Evolutionary conservation across 2,888 invertebrate genomes (phyloP).

Genomic region (Chrysopilus asiliformis): DNA sequence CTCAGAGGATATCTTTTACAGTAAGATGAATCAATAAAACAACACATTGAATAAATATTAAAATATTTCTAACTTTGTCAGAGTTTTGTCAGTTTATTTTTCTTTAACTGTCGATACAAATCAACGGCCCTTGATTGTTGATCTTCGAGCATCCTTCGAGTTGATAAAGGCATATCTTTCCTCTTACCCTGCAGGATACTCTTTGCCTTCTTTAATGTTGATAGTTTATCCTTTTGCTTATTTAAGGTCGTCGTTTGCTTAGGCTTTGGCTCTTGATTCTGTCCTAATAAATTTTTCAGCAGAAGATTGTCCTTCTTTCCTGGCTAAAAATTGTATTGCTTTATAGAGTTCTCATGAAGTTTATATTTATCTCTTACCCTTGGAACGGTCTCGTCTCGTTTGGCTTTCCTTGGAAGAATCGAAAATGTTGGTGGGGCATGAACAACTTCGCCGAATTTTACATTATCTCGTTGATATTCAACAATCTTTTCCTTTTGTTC

Average conservation of each 20-base stretch:
- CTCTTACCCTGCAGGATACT: conserved; percentile 43
- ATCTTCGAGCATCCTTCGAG: conserved; percentile 44
- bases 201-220: conserved; percentile 15
- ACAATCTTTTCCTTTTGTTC: conserved; percentile 19
- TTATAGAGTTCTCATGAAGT: not conserved
- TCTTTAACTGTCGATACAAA: conserved; percentile 45
- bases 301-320: conserved; percentile 47
- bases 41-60: too few species aligned
- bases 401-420: conserved; percentile 39
- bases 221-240: not conserved
- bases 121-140: conserved; percentile 45
- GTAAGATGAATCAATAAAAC: too few species aligned
- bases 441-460: conserved; percentile 61
- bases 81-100: conserved; percentile 19
- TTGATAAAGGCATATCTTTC: conserved; percentile 44
- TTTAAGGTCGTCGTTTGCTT: too few species aligned
- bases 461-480: conserved; percentile 46
- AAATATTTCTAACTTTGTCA: too few species aligned
- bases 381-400: conserved; percentile 31
- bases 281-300: conserved; percentile 40
- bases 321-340: conserved; percentile 38
- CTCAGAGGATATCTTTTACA: too few species aligned
- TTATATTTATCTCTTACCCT: conserved; percentile 29
- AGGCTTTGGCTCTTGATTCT: conserved; percentile 7
- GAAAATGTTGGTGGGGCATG: conserved; percentile 57